Conservation (phyloP, 35 echinoderm and acorn worm species). For the Ophiothrix spiculata region DNA sequence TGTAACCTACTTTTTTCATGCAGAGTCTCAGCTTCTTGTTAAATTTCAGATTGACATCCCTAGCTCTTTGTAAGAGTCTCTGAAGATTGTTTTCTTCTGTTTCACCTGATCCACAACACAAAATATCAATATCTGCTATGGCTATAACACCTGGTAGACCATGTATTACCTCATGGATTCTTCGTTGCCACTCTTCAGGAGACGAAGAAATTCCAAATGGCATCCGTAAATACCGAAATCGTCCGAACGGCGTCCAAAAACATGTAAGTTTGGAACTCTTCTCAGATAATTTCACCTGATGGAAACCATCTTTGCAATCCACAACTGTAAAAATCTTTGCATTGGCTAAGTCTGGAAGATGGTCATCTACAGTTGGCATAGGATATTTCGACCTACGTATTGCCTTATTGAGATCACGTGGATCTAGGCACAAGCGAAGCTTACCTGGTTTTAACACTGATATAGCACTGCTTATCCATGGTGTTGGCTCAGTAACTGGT, state of each 20-base stretch:
- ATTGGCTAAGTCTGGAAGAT: conserved; percentile 27
- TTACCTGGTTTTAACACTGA: conserved; percentile 50
- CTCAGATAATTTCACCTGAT: conserved; percentile 42
- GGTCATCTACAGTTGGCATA: conserved; percentile 43
- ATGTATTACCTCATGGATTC: conserved; percentile 35
- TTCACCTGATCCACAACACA: neutral
- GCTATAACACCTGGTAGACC: conserved; percentile 39
- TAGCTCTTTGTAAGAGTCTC: conserved; percentile 5
- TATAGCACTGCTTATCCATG: conserved; percentile 46
- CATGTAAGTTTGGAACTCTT: conserved; percentile 33
- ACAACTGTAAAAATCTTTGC: conserved; percentile 42
- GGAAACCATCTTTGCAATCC: conserved; percentile 50
- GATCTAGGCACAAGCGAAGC: conserved; percentile 52
- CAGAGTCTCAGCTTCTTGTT: conserved; percentile 25
- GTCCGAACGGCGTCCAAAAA: conserved; percentile 44
- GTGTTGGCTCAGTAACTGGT: conserved; percentile 41
- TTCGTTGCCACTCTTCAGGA: conserved; percentile 56
- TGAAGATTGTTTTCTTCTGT: conserved; percentile 19
- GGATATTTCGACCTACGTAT: conserved; percentile 32
- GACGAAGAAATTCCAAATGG: conserved; percentile 48
- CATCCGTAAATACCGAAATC: conserved; percentile 52
- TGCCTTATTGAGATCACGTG: conserved; percentile 42
- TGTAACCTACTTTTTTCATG: conserved; percentile 35
- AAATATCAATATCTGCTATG: neutral
- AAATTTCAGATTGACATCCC: conserved; percentile 28